Base-by-base conservation (phyloP, 2,113 vertebrate species). In the Lophotis ruficrista region DNA sequence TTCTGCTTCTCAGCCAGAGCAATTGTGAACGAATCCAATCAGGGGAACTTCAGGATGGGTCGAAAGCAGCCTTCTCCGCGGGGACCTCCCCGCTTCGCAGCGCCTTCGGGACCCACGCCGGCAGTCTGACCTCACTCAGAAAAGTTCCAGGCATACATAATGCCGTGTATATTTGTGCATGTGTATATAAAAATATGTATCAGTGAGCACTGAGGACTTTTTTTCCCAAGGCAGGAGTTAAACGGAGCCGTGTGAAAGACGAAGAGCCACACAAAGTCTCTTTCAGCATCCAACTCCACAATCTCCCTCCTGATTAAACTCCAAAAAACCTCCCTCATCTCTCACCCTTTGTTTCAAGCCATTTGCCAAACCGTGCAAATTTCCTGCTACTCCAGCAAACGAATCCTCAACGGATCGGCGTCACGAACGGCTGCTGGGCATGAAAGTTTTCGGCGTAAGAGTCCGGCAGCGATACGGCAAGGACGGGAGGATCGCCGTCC, bases 11-110 rank as follows among this genome's bases (percentile, higher is more conserved):
- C 92, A 87, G 75, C 41, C 56, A 45, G 75, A 90, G 84, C 90
- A 90, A 56, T 90, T 58, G 94, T 38, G 83, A 79, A 84, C 35
- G 93, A 97, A 97, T 97, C 93, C 90, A 96, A 96, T 96, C 94
- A 97, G 71, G 66, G 83, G 68, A 89, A 89, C 69, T 54, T 83
- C 30, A 22, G 9, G 51, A 86, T n/a, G 89, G 58, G 37, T 87
- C 57, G 77, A 90, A 95, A 96, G 82, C 70, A 66, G 83, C 58
- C 20, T 82, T 72, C 62, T 58, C n/a, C 8, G 4, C 61, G 35
- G 75, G 75, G 91, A 83, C 76, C 72, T 35, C 2, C 0, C 5
- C 30, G 58, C 83, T 71, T 38, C 6, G 4, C 57, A 22, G 71
- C 19, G 56, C 56, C 66, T 37, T 31, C 65, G n/a, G 83, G 68